Conservation (phyloP, 1,140 invertebrate genomes). For the Rhagoletis zephyria region DNA sequence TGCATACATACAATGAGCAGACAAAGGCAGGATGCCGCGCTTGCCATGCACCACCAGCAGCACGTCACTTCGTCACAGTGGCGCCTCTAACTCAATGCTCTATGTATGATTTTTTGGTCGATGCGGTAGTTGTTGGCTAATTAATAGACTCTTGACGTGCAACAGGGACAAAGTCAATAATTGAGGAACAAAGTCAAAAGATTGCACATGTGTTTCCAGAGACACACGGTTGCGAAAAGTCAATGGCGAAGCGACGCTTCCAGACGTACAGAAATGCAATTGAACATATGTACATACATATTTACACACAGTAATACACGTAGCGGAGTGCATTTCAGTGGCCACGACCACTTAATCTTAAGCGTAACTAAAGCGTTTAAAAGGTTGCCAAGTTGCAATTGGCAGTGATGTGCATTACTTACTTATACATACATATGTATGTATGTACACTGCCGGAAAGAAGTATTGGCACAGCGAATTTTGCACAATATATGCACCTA, state of each 20-base stretch:
- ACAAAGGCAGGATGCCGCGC: slow-evolving; percentile 24
- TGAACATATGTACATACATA: neutral
- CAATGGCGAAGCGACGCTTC: neutral
- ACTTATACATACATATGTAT: no score
- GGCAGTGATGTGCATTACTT: neutral
- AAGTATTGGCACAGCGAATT: no score
- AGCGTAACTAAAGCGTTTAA: slow-evolving; percentile 57
- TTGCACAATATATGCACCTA: no score
- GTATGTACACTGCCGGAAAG: no score
- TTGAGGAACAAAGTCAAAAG: neutral
- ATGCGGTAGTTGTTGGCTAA: slow-evolving; percentile 49
- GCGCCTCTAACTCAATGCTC: slow-evolving; percentile 32
- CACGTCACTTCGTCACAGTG: slow-evolving; percentile 31
- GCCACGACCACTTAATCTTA: slow-evolving; percentile 61
- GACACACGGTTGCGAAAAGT: neutral
- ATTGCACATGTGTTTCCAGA: neutral
- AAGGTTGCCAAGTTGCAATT: slow-evolving; percentile 12
- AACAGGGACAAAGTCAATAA: neutral
- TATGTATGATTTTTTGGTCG: neutral
- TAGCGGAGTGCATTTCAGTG: neutral
- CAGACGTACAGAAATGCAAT: neutral
- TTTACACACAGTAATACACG: neutral
- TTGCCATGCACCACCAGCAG: neutral
- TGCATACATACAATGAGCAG: neutral
- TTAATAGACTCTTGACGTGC: neutral